These are phyloP conservation scores for Lutraria rhynchaena DNA, from an alignment of 1,140 invertebrate species.

Conservation along the genomic window DNA sequence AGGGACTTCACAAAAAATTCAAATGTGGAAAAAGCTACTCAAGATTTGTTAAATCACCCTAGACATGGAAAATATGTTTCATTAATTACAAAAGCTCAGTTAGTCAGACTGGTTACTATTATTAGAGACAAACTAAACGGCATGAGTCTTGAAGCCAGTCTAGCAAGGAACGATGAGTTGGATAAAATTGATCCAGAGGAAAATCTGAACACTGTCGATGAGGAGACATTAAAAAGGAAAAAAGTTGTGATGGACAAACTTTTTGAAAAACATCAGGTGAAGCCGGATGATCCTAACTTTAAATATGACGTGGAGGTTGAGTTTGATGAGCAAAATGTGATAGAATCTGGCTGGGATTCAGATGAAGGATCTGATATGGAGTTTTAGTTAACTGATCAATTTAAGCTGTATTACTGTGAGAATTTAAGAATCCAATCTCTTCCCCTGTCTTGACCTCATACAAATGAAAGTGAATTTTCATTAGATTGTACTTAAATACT, in stretches of 20 bases:
- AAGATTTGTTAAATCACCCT: constrained; percentile 71
- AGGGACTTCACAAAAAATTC: constrained; percentile 78
- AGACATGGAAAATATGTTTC: constrained; percentile 76
- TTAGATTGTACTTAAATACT: no score
- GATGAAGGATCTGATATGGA: constrained; percentile 65
- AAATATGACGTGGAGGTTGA: constrained; percentile 83
- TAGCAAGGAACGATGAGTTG: constrained; percentile 76
- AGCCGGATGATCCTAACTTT: constrained; percentile 82
- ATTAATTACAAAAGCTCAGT: constrained; percentile 72
- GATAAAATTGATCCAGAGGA: constrained; percentile 82
- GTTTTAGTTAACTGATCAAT: no score
- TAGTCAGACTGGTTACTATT: constrained; percentile 76
- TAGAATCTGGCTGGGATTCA: constrained; percentile 79
- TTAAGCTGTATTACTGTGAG: no score
- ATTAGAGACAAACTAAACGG: constrained; percentile 78
- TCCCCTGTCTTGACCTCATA: no score
- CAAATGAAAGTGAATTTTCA: no score
- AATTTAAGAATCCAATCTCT: no score
- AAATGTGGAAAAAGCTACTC: constrained; percentile 67
- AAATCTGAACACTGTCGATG: constrained; percentile 83
- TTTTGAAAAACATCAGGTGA: constrained; percentile 82
- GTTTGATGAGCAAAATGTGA: constrained; percentile 75
- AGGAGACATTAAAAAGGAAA: constrained; percentile 80
- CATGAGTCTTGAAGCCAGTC: constrained; percentile 78
- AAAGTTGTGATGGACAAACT: constrained; percentile 83